Percentiles rank a stretch among this genome's conserved stretches.
Evolutionary conservation across 2,888 invertebrate genomes (phyloP).

Genomic region (Autographa pulchrina): DNA sequence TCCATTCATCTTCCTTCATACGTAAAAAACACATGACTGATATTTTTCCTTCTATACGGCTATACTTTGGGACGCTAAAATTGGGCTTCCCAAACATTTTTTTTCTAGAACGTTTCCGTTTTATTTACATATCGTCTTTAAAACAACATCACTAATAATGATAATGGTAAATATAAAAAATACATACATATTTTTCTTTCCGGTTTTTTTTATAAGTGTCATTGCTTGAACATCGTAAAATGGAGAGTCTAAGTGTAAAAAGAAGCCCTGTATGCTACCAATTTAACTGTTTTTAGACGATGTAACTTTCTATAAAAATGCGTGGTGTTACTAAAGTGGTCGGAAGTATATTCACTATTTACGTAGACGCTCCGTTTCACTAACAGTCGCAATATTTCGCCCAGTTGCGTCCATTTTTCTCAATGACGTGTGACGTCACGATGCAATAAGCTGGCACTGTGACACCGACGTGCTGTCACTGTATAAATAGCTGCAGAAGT

Average conservation of each 20-base stretch:
- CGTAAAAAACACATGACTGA: background rate
- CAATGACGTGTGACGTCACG: constrained; percentile 47
- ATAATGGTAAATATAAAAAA: too few species aligned
- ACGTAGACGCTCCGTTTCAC: constrained; percentile 35
- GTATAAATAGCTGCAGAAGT: constrained; percentile 24
- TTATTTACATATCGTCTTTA: too few species aligned
- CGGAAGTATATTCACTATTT: constrained; percentile 26
- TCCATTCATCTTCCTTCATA: background rate
- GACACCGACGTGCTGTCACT: constrained; percentile 39
- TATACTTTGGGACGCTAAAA: background rate
- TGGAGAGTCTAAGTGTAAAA: too few species aligned
- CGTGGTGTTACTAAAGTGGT: background rate
- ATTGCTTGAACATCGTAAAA: too few species aligned
- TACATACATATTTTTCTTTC: too few species aligned
- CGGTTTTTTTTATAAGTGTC: too few species aligned
- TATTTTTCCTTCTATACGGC: background rate
- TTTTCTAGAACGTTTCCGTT: too few species aligned
- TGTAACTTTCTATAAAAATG: background rate
- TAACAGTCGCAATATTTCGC: constrained; percentile 47
- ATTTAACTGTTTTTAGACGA: too few species aligned
- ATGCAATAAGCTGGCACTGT: constrained; percentile 48
- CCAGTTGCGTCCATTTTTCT: constrained; percentile 50
- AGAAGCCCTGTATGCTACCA: too few species aligned
- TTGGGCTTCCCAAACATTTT: background rate
- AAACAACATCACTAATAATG: too few species aligned